These are phyloP conservation scores for Osmerus mordax DNA, from an alignment of 2,113 vertebrate species.

Conservation along the genomic window DNA sequence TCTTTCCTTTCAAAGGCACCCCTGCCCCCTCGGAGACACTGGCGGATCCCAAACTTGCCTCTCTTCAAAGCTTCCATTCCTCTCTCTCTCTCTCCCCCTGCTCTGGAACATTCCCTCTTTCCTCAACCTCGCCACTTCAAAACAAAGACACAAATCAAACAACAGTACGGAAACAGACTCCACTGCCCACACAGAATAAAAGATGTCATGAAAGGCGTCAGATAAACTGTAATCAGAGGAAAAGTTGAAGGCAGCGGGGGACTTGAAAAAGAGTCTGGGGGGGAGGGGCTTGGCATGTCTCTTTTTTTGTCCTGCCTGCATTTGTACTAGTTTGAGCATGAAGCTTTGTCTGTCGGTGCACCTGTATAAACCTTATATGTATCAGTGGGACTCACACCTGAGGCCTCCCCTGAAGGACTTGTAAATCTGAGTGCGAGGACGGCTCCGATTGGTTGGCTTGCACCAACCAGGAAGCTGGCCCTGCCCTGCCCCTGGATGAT, in stretches of 20 bases:
- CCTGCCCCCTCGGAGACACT: slow-evolving; percentile 37
- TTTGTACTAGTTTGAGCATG: slow-evolving; percentile 64
- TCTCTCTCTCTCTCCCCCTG: slow-evolving; percentile 11
- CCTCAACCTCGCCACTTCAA: slow-evolving; percentile 35
- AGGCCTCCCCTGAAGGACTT: slow-evolving; percentile 12
- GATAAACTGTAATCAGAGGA: slow-evolving; percentile 46
- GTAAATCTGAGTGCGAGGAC: slow-evolving; percentile 9
- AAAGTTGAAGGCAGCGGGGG: slow-evolving; percentile 22
- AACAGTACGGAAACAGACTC: slow-evolving; percentile 44
- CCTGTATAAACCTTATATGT: slow-evolving; percentile 60
- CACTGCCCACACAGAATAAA: slow-evolving; percentile 35
- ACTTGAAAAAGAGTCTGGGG: slow-evolving; percentile 6
- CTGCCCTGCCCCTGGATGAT: slow-evolving; percentile 36
- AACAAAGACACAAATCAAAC: slow-evolving; percentile 52
- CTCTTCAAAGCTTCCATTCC: slow-evolving; percentile 58
- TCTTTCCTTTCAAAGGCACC: neutral
- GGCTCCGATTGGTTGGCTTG: neutral
- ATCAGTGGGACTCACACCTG: slow-evolving; percentile 18
- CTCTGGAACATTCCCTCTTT: slow-evolving; percentile 27
- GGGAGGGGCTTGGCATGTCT: slow-evolving; percentile 26
- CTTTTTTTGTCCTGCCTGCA: slow-evolving; percentile 47
- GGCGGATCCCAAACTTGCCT: slow-evolving; percentile 50
- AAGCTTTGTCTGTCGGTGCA: slow-evolving; percentile 55
- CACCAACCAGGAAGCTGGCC: slow-evolving; percentile 15
- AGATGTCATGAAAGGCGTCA: slow-evolving; percentile 36